Evolutionary conservation across 2,113 vertebrate species (phyloP), one percentile per base, ranked within the genome.

Genomic region (Strix uralensis): DNA sequence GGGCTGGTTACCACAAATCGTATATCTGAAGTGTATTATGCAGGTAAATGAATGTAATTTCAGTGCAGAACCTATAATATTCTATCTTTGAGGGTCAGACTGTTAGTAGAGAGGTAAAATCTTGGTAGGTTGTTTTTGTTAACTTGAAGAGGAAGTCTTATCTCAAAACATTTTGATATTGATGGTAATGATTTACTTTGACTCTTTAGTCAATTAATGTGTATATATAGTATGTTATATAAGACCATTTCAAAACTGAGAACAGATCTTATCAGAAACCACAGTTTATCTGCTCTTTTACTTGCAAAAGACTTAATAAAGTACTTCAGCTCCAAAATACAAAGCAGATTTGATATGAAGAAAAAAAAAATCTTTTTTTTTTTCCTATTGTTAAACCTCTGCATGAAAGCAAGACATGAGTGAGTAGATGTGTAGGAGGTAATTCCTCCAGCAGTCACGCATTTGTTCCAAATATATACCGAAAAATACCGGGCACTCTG

Each of bases 401-500:
- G 26, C 27, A n/a, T 81, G 65, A 94, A 80, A 63, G 85, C 93
- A 86, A 78, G 91, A 90, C 32, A 17, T 47, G 62, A 83, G 46
- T 17, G 59, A 91, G 57, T 57, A 92, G 73, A 23, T 91, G 74
- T 85, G 86, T 94, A 84, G 94, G 96, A 92, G 83, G 80, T 54
- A 87, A n/a, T 94, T 94, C 83, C 38, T 90, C 22, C 44, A 75
- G 66, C 72, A 84, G 55, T 91, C 87, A 85, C 6, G 30, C 54
- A 40, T 94, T 88, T 92, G 40, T 94, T 97, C 79, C 91, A 94
- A 81, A 91, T 95, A 95, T 81, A 92, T 88, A 29, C 52, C 2
- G 5, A 77, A 95, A 93, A 85, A 84, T 91, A 52, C 63, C 85
- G 74, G 62, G 73, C 75, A 91, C 34, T 49, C 30, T 46, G n/a